Evolutionary conservation across 2,888 invertebrate species (phyloP), one percentile per base, ranked within the genome.

Genomic region (Chrysolina oricalcia): DNA sequence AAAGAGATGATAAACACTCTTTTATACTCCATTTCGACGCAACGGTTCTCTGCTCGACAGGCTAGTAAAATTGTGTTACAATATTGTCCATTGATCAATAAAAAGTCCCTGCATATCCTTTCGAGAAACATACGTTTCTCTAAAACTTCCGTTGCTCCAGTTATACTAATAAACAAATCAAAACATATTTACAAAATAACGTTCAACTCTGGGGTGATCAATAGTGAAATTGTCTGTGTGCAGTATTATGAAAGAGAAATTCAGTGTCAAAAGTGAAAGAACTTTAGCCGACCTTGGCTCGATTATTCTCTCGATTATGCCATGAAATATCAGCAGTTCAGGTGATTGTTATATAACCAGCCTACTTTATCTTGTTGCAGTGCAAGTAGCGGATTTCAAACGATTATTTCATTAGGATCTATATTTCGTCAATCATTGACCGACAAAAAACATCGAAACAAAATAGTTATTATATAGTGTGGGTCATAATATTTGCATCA

Each of bases 251-350:
- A 84, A 84, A 85, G 83, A 75, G 83, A 86, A 86, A 84, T 86
- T 87, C 86, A 86, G 76, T 87, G 86, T 82, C 86, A 87, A 80
- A 87, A 87, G 86, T 86, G 85, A 86, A 86, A 87, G 86, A 87
- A 86, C 86, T 85, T 84, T 84, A 80, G 69, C 48, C 68, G 76
- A 79, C 79, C 79, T 79, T 79, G 79, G 76, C 75, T 79, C 53
- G 72, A 76, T 76, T 79, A 77, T 79, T 76, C 74, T 76, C 74
- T 76, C 76, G 77, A 73, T 76, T 77, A 74, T 75, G 74, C 77
- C 77, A 79, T 70, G 56, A 74, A 67, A 70, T 74, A 76, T 75
- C 76, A 74, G 65, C 65, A 62, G 77, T 74, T 72, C 74, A 74
- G 70, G 67, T 70, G 65, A 73, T 72, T 77, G 72, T 80, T 80